phyloP scores from a whole-genome alignment of 2,888 invertebrate species.

The Pinctada fucata region DNA sequence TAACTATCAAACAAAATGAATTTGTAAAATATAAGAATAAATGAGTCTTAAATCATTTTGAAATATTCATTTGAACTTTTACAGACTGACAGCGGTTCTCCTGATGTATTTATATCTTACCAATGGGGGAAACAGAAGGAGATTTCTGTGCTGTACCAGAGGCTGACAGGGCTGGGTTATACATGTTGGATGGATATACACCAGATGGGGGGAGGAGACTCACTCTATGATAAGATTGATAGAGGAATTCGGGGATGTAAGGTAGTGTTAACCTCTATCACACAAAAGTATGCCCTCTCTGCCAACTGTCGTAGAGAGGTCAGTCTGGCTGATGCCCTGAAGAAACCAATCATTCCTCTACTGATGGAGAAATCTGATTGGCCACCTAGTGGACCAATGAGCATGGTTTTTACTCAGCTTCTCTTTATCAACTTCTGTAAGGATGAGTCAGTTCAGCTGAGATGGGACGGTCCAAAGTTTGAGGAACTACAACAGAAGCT shows the following conservation, averaged over 20 bases:
- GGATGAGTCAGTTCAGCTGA: constrained; percentile 51
- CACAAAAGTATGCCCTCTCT: constrained; percentile 72
- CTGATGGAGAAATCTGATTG: constrained; percentile 69
- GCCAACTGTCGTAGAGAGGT: constrained; percentile 74
- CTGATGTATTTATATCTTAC: constrained; percentile 72
- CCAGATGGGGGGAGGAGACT: constrained; percentile 76
- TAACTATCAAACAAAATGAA: too few species aligned
- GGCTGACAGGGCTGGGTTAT: constrained; percentile 63
- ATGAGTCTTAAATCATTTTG: too few species aligned
- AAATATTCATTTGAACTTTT: too few species aligned
- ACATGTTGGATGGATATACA: constrained; percentile 74
- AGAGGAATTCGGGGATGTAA: constrained; percentile 67
- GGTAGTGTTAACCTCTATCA: constrained; percentile 71
- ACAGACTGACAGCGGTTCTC: constrained; percentile 5
- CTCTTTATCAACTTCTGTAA: constrained; percentile 67
- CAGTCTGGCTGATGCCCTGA: constrained; percentile 71
- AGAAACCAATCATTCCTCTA: constrained; percentile 73
- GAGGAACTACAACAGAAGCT: constrained; percentile 58
- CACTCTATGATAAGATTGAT: constrained; percentile 75
- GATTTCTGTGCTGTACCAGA: constrained; percentile 65
- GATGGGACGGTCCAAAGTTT: constrained; percentile 61
- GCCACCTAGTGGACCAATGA: constrained; percentile 75
- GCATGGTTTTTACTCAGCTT: constrained; percentile 71
- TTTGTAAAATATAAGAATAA: too few species aligned
- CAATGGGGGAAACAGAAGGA: constrained; percentile 75